Evolutionary conservation across 2,113 vertebrate genomes (phyloP).

Genomic region (Diadophis punctatus): DNA sequence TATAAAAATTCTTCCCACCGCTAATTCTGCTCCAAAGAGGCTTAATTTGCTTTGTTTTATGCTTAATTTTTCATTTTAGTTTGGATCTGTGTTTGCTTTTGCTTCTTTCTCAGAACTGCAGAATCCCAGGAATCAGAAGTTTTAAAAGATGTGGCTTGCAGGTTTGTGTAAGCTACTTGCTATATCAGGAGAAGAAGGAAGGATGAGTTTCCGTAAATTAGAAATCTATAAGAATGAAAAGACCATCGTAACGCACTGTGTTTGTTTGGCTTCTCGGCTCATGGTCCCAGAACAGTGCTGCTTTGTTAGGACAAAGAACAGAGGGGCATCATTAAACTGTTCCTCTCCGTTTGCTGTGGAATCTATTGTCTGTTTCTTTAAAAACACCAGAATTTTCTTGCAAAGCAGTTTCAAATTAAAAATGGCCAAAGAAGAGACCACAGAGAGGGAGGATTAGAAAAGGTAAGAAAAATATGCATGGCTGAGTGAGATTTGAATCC

Average conservation of each 20-base stretch:
- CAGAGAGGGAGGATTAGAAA: background rate
- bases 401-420: background rate
- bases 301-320: conserved; percentile 56
- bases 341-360: conserved; percentile 31
- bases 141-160: conserved; percentile 27
- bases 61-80: background rate
- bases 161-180: background rate
- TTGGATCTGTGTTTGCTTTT: background rate
- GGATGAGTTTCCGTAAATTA: background rate
- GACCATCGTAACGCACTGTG: conserved; percentile 27
- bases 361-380: conserved; percentile 25
- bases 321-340: conserved; percentile 48
- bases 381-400: background rate
- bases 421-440: conserved; percentile 15
- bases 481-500: background rate
- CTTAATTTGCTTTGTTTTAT: background rate
- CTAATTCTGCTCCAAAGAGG: background rate
- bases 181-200: background rate
- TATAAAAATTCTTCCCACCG: conserved; percentile 10
- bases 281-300: conserved; percentile 43
- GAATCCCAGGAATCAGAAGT: conserved; percentile 27
- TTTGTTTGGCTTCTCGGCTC: background rate
- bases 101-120: background rate
- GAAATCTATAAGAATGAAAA: background rate
- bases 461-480: background rate